phyloP scores from a whole-genome alignment of 2,113 vertebrate genomes.

The Struthio camelus region DNA sequence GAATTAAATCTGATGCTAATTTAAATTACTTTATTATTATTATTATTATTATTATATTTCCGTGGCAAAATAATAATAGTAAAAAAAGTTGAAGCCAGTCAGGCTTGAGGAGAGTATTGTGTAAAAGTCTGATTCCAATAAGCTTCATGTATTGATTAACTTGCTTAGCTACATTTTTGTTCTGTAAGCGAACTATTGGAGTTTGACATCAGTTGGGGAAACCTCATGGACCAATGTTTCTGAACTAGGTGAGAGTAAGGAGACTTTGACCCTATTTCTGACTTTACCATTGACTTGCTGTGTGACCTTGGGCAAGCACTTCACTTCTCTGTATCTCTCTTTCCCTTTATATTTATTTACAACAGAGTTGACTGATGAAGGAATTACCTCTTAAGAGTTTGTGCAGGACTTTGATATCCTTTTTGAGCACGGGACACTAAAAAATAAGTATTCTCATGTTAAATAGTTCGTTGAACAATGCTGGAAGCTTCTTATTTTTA shows the following conservation, averaged over 20 bases:
- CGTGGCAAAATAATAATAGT: neutral
- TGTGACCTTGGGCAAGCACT: neutral
- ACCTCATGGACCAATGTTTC: neutral
- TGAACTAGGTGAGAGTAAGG: neutral
- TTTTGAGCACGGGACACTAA: neutral
- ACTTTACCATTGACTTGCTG: neutral
- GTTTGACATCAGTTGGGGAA: constrained; percentile 2
- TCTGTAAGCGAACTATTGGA: neutral
- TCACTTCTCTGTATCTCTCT: neutral
- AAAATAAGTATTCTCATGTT: constrained; percentile 23
- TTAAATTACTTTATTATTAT: neutral
- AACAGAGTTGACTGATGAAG: neutral
- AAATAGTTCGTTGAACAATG: neutral
- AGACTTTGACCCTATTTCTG: neutral
- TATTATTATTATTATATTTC: neutral
- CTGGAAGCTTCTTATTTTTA: constrained; percentile 42
- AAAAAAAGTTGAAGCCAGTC: neutral
- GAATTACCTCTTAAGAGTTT: neutral
- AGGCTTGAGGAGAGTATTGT: neutral
- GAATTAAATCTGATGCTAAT: constrained; percentile 29
- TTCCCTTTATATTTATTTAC: constrained; percentile 3
- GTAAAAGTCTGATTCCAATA: neutral
- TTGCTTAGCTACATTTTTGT: neutral
- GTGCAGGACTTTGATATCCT: neutral
- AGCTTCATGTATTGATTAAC: neutral